These are phyloP conservation scores for Petrocephalus schoutedeni DNA, from an alignment of 2,797 vertebrate genomes.

Conservation along the genomic window DNA sequence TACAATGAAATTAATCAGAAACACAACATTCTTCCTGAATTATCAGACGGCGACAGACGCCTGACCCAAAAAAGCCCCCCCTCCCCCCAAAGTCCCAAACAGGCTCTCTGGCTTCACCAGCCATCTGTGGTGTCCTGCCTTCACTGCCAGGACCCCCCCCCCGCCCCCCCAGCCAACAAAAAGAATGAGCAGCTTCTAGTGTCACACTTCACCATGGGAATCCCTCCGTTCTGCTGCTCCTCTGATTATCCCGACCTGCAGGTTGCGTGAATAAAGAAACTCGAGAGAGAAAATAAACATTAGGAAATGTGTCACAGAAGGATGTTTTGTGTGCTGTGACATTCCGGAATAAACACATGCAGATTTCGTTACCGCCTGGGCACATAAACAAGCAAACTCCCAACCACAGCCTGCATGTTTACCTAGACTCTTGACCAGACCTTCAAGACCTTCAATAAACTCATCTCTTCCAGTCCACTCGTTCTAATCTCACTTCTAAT, in stretches of 20 bases:
- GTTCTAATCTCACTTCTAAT: constrained; percentile 25
- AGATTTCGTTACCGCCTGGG: not conserved
- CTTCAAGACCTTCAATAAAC: not conserved
- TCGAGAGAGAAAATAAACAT: not conserved
- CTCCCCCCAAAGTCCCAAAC: not conserved
- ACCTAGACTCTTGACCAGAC: not conserved
- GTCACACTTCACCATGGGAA: not conserved
- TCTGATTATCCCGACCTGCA: not conserved
- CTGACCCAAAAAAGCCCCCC: not conserved
- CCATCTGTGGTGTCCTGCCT: not conserved
- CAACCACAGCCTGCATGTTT: not conserved
- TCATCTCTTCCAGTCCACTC: not conserved
- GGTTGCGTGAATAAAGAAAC: not conserved
- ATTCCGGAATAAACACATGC: not conserved
- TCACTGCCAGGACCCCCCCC: not conserved
- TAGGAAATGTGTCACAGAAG: not conserved
- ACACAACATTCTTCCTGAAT: not conserved
- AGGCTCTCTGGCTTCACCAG: not conserved
- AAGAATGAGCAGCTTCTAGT: not conserved
- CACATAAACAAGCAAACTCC: not conserved
- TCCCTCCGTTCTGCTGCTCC: not conserved
- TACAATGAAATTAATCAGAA: not conserved
- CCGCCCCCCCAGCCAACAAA: not conserved
- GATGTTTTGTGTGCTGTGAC: not conserved
- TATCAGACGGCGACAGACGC: not conserved